Conservation (phyloP, 2,113 vertebrate species). For the Callithrix jacchus region DNA sequence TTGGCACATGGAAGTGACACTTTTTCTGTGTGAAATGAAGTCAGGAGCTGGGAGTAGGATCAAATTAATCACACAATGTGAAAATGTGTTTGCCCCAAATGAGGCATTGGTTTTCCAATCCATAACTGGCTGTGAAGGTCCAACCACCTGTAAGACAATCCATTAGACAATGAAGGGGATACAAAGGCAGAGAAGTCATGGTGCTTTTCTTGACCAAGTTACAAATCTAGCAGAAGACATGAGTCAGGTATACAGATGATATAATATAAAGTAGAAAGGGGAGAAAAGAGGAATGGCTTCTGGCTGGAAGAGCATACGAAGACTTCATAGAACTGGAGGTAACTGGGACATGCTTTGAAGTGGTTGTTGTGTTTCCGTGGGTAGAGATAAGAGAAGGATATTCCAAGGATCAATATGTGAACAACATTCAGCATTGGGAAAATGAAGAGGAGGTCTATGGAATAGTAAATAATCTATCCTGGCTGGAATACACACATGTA, state of each 20-base stretch:
- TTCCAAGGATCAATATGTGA: not conserved
- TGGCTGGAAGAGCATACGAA: not conserved
- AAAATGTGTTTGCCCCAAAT: not conserved
- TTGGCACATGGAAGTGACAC: constrained; percentile 3
- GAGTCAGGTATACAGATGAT: not conserved
- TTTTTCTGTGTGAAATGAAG: constrained; percentile 57
- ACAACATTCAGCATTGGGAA: not conserved
- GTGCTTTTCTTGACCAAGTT: not conserved
- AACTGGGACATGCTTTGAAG: not conserved
- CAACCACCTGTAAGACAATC: not conserved
- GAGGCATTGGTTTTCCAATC: not conserved
- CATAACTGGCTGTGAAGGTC: not conserved
- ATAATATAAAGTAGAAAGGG: not conserved
- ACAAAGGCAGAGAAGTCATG: not conserved
- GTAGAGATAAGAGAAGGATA: not conserved
- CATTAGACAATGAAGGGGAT: not conserved
- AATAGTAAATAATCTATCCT: not conserved
- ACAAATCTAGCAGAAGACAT: not conserved
- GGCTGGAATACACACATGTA: not conserved
- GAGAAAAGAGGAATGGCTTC: not conserved
- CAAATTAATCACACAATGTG: constrained; percentile 23
- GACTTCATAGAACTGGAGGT: not conserved
- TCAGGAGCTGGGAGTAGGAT: not conserved
- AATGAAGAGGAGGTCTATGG: not conserved
- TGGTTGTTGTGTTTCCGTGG: not conserved